Base-by-base conservation (phyloP, 2,797 vertebrate genomes). In the Sciurus carolinensis region DNA sequence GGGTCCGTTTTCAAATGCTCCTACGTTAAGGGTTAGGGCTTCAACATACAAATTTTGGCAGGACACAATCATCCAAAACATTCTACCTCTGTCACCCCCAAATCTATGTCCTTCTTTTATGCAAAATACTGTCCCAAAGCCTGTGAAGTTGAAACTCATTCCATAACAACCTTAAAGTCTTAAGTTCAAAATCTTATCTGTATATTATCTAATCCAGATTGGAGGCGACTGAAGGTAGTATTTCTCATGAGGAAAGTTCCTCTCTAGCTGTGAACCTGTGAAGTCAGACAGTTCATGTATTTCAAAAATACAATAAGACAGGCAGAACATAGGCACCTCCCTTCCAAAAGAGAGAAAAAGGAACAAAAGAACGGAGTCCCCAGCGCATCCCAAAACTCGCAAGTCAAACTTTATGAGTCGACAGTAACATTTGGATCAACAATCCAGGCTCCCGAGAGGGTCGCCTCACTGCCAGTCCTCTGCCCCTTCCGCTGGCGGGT, bases 361-460 rank as follows among this genome's bases (percentile, higher is more conserved):
- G 12, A n/a, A 50, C 52, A 24, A 39, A 71, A 5, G 15, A 36
- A 52, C 24, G n/a, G 24, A 18, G 18, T n/a, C 20, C 14, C 5
- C 3, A 5, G 8, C n/a, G 54, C 26, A 24, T 4, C 13, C 13
- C 28, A 52, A 67, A 28, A 14, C 47, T 17, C 54, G 4, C 13
- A 14, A 24, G 26, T 4, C 52, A 28, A 11, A 30, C 17, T n/a
- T 20, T 18, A 30, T 54, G 83, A 36, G 47, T 59, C 14, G 6
- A 85, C 47, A 30, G 39, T 30, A 28, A 54, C 5, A 8, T 39
- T 12, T 39, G n/a, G 10, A 7, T 85, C 3, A 1, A 71, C 28
- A 4, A 5, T 39, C 0, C 14, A 30, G 50, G n/a, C 15, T 26
- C 24, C 9, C 2, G n/a, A 85, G n/a, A 85, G 1, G 22, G 17